Evolutionary conservation across 2,888 invertebrate species (phyloP).

Genomic region (Nasonovia ribisnigri): DNA sequence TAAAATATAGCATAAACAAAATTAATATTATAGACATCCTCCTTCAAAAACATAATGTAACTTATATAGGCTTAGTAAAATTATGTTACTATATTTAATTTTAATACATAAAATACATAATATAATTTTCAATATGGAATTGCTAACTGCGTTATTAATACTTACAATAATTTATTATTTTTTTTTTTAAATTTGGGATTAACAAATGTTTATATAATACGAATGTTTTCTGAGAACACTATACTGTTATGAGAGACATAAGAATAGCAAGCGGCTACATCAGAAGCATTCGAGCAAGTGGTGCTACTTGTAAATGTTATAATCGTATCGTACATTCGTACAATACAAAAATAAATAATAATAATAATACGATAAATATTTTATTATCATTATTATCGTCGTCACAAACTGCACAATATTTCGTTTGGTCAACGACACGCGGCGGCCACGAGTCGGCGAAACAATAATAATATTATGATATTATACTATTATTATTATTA

Average conservation of each 20-base stretch:
- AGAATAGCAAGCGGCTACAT: too few species aligned
- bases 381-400: too few species aligned
- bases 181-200: background rate
- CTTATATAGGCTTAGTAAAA: background rate
- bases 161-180: background rate
- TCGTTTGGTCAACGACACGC: background rate
- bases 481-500: background rate
- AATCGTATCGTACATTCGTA: background rate
- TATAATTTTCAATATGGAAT: background rate
- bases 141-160: background rate
- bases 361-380: too few species aligned
- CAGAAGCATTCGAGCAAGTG: background rate
- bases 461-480: slow-evolving; percentile 10
- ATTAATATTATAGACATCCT: background rate
- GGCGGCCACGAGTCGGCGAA: background rate
- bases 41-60: background rate
- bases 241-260: too few species aligned
- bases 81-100: background rate
- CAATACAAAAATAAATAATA: too few species aligned
- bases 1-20: background rate
- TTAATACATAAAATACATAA: background rate
- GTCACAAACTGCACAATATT: background rate
- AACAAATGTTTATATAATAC: background rate
- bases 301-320: background rate
- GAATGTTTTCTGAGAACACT: background rate